Conservation (phyloP, 2,888 invertebrate species). For the Eulithis prunata region DNA sequence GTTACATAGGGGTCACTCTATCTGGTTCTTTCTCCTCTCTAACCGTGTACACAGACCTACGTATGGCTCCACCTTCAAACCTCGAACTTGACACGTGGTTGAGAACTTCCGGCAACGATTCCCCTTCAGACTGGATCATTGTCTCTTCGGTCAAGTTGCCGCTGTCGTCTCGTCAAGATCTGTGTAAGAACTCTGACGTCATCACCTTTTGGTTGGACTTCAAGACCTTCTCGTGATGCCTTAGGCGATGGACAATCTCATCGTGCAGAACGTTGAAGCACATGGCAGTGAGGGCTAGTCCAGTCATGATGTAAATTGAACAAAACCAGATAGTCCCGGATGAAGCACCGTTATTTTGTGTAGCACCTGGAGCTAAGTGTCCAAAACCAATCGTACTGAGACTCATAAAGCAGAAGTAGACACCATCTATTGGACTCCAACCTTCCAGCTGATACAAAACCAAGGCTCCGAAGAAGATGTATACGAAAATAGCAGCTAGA, state of each 20-base stretch:
- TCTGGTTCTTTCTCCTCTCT: slow-evolving; percentile 74
- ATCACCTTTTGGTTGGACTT: slow-evolving; percentile 71
- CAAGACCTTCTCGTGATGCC: slow-evolving; percentile 82
- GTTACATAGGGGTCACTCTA: slow-evolving; percentile 68
- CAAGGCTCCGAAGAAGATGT: slow-evolving; percentile 95
- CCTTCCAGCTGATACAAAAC: slow-evolving; percentile 95
- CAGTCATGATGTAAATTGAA: slow-evolving; percentile 94
- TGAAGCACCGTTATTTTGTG: slow-evolving; percentile 77
- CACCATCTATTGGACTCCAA: slow-evolving; percentile 95
- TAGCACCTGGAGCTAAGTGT: slow-evolving; percentile 90
- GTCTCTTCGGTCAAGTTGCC: slow-evolving; percentile 75
- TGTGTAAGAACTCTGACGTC: slow-evolving; percentile 74
- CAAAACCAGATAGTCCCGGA: slow-evolving; percentile 94
- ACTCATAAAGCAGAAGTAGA: slow-evolving; percentile 98
- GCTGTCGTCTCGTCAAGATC: slow-evolving; percentile 80
- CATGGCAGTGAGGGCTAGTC: slow-evolving; percentile 95
- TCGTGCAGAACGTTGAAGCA: slow-evolving; percentile 95
- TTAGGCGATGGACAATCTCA: slow-evolving; percentile 92
- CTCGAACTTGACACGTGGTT: slow-evolving; percentile 72
- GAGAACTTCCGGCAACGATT: slow-evolving; percentile 77
- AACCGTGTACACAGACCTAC: slow-evolving; percentile 72
- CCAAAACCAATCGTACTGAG: slow-evolving; percentile 96
- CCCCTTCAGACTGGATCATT: slow-evolving; percentile 71
- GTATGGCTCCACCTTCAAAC: slow-evolving; percentile 69
- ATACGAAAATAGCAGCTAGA: slow-evolving; percentile 94